phyloP scores from a whole-genome alignment of 2,113 vertebrate species.

The Mustela lutreola region DNA sequence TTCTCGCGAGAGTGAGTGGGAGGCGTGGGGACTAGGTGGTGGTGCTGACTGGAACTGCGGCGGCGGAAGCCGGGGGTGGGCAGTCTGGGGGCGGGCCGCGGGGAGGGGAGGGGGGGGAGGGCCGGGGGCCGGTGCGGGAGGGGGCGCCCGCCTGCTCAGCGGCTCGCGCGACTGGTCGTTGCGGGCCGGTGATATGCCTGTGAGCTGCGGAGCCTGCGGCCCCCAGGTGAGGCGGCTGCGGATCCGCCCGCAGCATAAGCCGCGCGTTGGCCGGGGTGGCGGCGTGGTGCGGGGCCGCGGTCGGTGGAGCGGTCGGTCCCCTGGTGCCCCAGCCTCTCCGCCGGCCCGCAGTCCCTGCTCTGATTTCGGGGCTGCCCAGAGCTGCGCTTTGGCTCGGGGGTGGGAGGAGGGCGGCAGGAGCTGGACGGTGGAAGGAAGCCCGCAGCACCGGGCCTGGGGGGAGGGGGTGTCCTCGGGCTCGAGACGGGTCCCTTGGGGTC shows the following conservation, averaged over 20 bases:
- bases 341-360: background rate
- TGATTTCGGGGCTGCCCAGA: background rate
- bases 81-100: constrained; percentile 12
- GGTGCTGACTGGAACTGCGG: constrained; percentile 19
- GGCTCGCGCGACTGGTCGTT: constrained; percentile 55
- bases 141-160: background rate
- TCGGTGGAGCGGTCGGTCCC: background rate
- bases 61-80: constrained; percentile 69
- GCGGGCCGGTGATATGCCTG: constrained; percentile 47
- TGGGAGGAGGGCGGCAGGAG: constrained; percentile 28
- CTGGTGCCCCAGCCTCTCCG: fast-evolving
- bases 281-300: background rate
- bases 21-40: constrained; percentile 62
- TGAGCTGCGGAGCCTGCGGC: constrained; percentile 64
- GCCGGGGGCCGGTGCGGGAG: constrained; percentile 37
- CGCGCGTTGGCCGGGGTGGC: background rate
- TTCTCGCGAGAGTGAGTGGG: constrained; percentile 80
- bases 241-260: background rate
- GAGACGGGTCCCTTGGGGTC: background rate
- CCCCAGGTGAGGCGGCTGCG: constrained; percentile 72
- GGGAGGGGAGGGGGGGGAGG: constrained; percentile 61
- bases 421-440: background rate
- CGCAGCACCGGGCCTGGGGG: background rate
- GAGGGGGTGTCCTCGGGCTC: background rate
- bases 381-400: background rate